phyloP scores from a whole-genome alignment of 64 coral and sea anemone genomes.

The Montipora capricornis region DNA sequence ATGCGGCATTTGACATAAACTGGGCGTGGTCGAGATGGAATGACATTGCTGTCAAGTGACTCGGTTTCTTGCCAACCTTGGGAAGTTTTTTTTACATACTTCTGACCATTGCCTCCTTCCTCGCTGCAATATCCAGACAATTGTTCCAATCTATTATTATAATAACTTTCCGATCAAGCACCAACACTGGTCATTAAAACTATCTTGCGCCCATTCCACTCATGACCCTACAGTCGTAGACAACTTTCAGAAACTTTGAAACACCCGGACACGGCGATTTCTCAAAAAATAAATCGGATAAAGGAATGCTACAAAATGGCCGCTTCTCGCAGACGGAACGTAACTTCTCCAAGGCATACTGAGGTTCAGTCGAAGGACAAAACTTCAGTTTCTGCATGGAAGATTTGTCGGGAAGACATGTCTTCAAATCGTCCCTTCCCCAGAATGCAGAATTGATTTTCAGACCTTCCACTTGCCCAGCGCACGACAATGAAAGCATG shows the following conservation, averaged over 20 bases:
- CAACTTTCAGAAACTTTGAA: constrained; percentile 78
- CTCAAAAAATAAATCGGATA: constrained; percentile 76
- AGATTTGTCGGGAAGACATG: constrained; percentile 60
- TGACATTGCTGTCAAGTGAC: too few relatives aligned
- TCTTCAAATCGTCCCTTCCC: constrained; percentile 74
- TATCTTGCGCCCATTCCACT: constrained; percentile 79
- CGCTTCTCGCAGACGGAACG: constrained; percentile 48
- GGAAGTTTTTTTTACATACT: too few relatives aligned
- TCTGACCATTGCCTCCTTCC: too few relatives aligned
- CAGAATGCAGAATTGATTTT: constrained; percentile 87
- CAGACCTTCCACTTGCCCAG: constrained; percentile 70
- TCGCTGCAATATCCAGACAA: not conserved
- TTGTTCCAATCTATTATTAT: not conserved
- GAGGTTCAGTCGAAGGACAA: constrained; percentile 48
- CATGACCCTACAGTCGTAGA: constrained; percentile 89
- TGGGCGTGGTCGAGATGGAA: too few relatives aligned
- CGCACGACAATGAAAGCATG: constrained; percentile 61
- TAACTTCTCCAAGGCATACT: constrained; percentile 64
- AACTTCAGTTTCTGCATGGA: constrained; percentile 44
- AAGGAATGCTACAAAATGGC: constrained; percentile 54
- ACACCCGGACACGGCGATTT: constrained; percentile 63
- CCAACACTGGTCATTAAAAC: not conserved
- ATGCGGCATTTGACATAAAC: too few relatives aligned
- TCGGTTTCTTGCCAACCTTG: too few relatives aligned
- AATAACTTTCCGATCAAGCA: not conserved